phyloP scores from a whole-genome alignment of 1,140 invertebrate genomes.

The Cydia amplana region DNA sequence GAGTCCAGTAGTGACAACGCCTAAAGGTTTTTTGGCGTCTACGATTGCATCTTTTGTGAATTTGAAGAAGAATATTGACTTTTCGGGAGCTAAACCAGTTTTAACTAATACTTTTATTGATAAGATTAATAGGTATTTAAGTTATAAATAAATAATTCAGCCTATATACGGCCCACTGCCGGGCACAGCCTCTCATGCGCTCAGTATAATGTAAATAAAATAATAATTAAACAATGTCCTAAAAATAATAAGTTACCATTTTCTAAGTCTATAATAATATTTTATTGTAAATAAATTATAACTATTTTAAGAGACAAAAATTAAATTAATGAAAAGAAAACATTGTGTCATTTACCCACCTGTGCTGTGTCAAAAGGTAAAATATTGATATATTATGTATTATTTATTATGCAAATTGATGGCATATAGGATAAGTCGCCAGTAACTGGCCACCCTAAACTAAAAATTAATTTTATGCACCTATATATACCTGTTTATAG shows the following conservation, averaged over 20 bases:
- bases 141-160: conserved; percentile 42
- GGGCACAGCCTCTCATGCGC: too few species aligned
- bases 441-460: too few species aligned
- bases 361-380: too few species aligned
- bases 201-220: too few species aligned
- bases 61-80: conserved; percentile 53
- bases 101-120: conserved; percentile 60
- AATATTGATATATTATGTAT: too few species aligned
- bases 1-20: conserved; percentile 42
- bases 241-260: conserved; percentile 15
- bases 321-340: background rate
- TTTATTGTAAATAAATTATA: conserved; percentile 27
- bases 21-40: conserved; percentile 57
- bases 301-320: background rate
- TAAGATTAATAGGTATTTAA: conserved; percentile 63
- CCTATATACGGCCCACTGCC: too few species aligned
- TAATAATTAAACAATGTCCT: background rate
- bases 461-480: too few species aligned
- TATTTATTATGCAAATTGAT: too few species aligned
- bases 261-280: conserved; percentile 31
- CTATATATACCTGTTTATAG: too few species aligned
- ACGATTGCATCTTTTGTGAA: conserved; percentile 48
- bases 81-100: conserved; percentile 50
- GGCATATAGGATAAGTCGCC: too few species aligned
- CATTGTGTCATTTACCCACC: too few species aligned